These are phyloP conservation scores for Oplegnathus fasciatus DNA, from an alignment of 2,113 vertebrate species.

Conservation along the genomic window DNA sequence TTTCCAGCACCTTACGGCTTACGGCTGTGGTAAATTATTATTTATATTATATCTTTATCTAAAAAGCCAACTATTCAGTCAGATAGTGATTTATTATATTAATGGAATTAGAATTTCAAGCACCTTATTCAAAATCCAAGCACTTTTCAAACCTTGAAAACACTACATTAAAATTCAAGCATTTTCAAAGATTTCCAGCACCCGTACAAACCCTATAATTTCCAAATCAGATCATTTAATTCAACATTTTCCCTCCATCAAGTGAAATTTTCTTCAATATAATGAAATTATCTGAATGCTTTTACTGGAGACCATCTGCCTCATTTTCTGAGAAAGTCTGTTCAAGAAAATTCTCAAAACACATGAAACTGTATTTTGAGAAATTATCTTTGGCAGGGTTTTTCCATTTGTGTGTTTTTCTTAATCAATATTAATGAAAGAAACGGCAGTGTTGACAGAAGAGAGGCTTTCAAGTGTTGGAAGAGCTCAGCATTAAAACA, in stretches of 20 bases:
- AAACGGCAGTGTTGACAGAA: constrained; percentile 10
- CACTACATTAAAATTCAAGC: too few relatives aligned
- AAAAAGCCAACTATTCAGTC: too few relatives aligned
- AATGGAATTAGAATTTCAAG: too few relatives aligned
- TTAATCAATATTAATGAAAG: constrained; percentile 17
- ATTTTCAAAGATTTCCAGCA: too few relatives aligned
- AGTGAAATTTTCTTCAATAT: background rate
- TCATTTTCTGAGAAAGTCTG: background rate
- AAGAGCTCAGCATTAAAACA: constrained; percentile 37
- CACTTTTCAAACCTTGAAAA: too few relatives aligned
- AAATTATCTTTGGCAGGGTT: constrained; percentile 10
- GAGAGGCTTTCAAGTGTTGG: constrained; percentile 24
- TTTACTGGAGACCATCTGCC: background rate
- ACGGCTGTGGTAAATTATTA: too few relatives aligned
- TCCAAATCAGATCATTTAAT: background rate
- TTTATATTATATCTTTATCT: too few relatives aligned
- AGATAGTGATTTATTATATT: too few relatives aligned
- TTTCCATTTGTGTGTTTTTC: background rate
- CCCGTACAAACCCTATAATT: too few relatives aligned
- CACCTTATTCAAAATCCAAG: too few relatives aligned
- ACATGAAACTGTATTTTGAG: background rate
- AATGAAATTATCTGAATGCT: background rate
- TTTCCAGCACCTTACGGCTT: too few relatives aligned
- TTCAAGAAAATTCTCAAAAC: constrained; percentile 2
- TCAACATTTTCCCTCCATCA: background rate